Base-by-base conservation (phyloP, 2,797 vertebrate species). In the Somateria mollissima region DNA sequence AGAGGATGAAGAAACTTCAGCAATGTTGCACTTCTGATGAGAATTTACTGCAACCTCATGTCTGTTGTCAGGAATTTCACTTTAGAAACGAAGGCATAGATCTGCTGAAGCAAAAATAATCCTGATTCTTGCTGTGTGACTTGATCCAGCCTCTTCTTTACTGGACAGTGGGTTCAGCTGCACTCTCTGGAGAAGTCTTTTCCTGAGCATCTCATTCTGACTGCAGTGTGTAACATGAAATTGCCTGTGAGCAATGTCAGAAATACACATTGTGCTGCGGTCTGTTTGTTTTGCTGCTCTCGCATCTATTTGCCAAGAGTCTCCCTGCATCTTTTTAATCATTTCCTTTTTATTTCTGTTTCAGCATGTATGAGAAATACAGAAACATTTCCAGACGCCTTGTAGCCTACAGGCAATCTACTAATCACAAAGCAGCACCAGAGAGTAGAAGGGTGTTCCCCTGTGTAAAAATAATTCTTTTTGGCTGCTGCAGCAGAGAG, bases 91-190 rank as follows among this genome's bases (percentile, higher is more conserved):
- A 83, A 74, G 32, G 28, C 25, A 3, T 2, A 27, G 45, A n/a
- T 62, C 20, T 25, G 13, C 51, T 24, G 21, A 82, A 76, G 58
- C 25, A 54, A 83, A 83, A 90, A 25, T 54, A 54, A 24, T 49
- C n/a, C 32, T 47, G 47, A 45, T 75, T 87, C 28, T 37, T 62
- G 14, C 37, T 22, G 8, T 37, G 17, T 49, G 57, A 14, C 15
- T 81, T 51, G 45, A 88, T 88, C 28, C 54, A 75, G 77, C 57
- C 60, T 56, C 47, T 73, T 54, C 84, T 43, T n/a, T 58, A 65
- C 53, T 32, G 32, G 41, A 5, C 6, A 11, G n/a, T 25, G n/a
- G 11, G 36, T 61, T 89, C 47, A 49, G 20, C 75, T 80, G 37
- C 9, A 2, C 21, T 70, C 37, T 43, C 0, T 0, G 41, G 28